These are phyloP conservation scores for Empis stercorea DNA, from an alignment of 2,888 invertebrate species.

Conservation along the genomic window DNA sequence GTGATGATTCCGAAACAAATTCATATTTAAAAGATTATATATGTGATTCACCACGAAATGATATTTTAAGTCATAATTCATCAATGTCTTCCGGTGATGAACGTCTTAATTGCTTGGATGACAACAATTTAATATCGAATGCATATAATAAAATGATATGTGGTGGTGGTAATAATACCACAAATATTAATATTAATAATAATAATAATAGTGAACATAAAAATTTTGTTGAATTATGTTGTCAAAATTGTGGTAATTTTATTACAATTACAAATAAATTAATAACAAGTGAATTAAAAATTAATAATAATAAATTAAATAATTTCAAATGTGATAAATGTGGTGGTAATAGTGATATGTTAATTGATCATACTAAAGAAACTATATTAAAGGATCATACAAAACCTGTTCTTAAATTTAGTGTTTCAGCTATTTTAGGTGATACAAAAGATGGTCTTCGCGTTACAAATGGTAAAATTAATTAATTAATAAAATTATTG, in stretches of 20 bases:
- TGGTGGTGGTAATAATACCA: neutral
- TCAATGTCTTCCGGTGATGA: slow-evolving; percentile 17
- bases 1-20: slow-evolving; percentile 16
- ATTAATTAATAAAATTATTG: too few relatives aligned
- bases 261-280: slow-evolving; percentile 8
- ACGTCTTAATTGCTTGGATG: slow-evolving; percentile 1
- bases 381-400: slow-evolving; percentile 37
- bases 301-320: slow-evolving; percentile 12
- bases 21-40: slow-evolving; percentile 22
- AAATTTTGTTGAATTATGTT: slow-evolving; percentile 21
- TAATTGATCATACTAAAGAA: slow-evolving; percentile 20
- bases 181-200: neutral
- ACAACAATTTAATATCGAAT: neutral
- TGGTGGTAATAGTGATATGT: slow-evolving; percentile 15
- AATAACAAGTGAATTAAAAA: neutral
- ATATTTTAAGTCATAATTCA: slow-evolving; percentile 24
- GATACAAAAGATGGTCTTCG: slow-evolving; percentile 37
- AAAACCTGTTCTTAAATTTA: slow-evolving; percentile 79
- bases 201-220: slow-evolving; percentile 1
- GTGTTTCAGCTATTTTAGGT: slow-evolving; percentile 83
- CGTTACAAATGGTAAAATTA: slow-evolving; percentile 37
- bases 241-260: slow-evolving; percentile 27
- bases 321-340: slow-evolving; percentile 31
- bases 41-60: slow-evolving; percentile 18
- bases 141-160: neutral